phyloP scores from a whole-genome alignment of 2,797 vertebrate genomes.

The Melanotaenia trifasciata region DNA sequence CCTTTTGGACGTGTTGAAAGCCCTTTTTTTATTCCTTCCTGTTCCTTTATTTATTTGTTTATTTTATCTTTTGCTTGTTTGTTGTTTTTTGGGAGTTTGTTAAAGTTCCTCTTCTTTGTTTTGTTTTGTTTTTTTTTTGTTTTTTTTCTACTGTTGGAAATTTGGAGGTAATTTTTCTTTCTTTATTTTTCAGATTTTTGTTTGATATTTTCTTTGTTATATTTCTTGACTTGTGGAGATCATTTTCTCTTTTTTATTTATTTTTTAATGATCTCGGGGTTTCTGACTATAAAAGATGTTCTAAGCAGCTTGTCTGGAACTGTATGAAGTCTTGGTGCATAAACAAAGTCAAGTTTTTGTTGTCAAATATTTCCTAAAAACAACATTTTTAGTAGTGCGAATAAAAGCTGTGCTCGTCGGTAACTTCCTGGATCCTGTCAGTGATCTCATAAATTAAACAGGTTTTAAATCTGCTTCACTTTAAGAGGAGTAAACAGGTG shows the following conservation, averaged over 20 bases:
- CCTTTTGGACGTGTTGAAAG: too few species aligned
- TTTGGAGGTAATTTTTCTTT: too few species aligned
- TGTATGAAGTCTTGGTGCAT: not conserved
- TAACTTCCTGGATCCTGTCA: not conserved
- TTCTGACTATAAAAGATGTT: not conserved
- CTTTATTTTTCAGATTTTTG: too few species aligned
- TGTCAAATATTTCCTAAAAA: not conserved
- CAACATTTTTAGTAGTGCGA: not conserved
- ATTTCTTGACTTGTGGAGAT: not conserved
- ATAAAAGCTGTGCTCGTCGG: not conserved
- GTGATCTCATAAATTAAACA: slow-evolving; percentile 6
- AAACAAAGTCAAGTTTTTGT: not conserved
- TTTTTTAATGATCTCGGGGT: not conserved
- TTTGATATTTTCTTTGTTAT: too few species aligned
- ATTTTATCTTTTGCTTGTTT: too few species aligned
- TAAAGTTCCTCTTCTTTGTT: too few species aligned
- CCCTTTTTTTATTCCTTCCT: too few species aligned
- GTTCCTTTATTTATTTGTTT: too few species aligned
- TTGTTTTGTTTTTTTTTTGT: too few species aligned
- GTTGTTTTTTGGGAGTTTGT: too few species aligned
- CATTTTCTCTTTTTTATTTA: slow-evolving; percentile 8
- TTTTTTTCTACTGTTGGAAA: too few species aligned
- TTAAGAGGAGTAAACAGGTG: slow-evolving; percentile 21
- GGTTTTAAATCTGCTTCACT: not conserved
- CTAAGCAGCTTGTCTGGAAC: slow-evolving; percentile 16